A percentile compares a stretch with the other conserved stretches of the same genome.
These are phyloP conservation scores for Cephus runcator DNA, from an alignment of 2,888 invertebrate genomes.

Conservation along the genomic window DNA sequence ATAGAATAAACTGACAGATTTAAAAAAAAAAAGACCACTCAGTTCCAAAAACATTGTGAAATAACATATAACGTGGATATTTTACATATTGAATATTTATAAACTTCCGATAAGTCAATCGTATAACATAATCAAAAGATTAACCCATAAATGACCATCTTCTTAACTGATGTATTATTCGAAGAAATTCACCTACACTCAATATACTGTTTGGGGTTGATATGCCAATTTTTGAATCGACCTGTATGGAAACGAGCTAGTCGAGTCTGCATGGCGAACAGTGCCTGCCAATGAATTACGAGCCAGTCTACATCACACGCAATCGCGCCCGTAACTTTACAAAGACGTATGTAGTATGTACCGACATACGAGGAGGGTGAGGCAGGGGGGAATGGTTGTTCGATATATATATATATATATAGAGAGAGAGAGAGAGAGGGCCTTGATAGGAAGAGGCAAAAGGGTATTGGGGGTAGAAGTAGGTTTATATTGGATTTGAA, in stretches of 20 bases:
- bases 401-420: too few species aligned
- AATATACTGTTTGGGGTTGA: background rate
- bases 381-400: background rate
- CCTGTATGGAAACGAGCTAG: background rate
- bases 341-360: constrained; percentile 36
- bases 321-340: constrained; percentile 49
- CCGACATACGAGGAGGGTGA: background rate
- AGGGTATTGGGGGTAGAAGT: background rate
- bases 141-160: background rate
- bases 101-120: background rate
- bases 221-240: background rate
- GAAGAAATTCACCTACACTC: background rate
- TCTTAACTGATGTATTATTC: background rate
- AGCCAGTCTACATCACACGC: constrained; percentile 46
- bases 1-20: background rate
- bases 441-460: background rate
- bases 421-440: background rate
- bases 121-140: background rate
- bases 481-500: background rate
- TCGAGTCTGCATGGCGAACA: background rate
- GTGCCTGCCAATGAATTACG: constrained; percentile 54
- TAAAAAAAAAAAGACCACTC: background rate
- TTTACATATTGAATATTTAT: background rate
- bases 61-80: background rate
- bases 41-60: background rate